Evolutionary conservation across 1,140 invertebrate species (phyloP), one percentile per base, ranked within the genome.

Genomic region (Sarcophaga peregrina): DNA sequence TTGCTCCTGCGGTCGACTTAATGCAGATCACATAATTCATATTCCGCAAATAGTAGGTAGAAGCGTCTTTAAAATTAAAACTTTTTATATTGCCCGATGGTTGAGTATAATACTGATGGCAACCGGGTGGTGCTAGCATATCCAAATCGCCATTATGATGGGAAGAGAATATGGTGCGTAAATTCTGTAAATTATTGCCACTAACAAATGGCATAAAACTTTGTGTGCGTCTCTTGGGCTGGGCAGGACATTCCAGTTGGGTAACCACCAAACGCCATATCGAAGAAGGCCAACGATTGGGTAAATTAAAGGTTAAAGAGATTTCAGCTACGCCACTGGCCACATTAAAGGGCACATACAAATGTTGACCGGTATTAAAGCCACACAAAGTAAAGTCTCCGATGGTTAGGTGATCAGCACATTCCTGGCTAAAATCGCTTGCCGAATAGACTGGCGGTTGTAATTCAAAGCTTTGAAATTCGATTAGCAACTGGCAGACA

Each of bases 301-400:
- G 78, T 52, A 89, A 74, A 6, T 80, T 37, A 80, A 90, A 90
- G 0, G 84, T 85, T 8, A 90, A 50, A 3, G 85, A 85, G 15
- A 89, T 82, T 82, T 87, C 85, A 48, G 86, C 85, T 0, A 85
- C 85, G 15, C 88, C 87, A 0, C 84, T 83, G 3, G 85, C 87
- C 13, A 86, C 87, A 83, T 87, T 87, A 78, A 90, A 90, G 8
- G 88, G 89, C 52, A 90, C 37, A 73, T 90, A 90, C 11, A 90
- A 80, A 84, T 97, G 96, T 87, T 96, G 95, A 45, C 95, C 95
- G n/a, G 91, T 93, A 90, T 97, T 97, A 86, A 95, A 93, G 8
- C 96, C 96, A 86, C 96, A 97, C 73, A 94, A 89, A 75, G 85
- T 88, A 81, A 87, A 88, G 52, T 76, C 81, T 11, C 85, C 89